Evolutionary conservation across 2,888 invertebrate species (phyloP).

Genomic region (Trachelus iudaicus): DNA sequence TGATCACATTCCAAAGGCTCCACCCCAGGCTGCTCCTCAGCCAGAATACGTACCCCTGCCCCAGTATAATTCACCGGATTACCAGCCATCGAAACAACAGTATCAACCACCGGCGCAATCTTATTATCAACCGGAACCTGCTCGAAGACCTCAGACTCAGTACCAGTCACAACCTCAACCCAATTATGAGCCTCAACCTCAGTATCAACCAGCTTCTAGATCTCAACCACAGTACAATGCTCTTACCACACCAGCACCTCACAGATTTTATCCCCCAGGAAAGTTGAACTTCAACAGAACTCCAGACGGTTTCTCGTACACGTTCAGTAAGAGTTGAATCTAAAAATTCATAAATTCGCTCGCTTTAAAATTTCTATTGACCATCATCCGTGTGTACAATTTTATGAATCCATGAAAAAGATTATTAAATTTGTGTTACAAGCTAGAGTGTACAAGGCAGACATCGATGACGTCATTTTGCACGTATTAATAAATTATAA

Average conservation of each 20-base stretch:
- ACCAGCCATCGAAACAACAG: slow-evolving; percentile 29
- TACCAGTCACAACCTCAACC: slow-evolving; percentile 64
- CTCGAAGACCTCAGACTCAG: slow-evolving; percentile 20
- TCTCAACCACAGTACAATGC: slow-evolving; percentile 69
- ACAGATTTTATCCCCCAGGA: slow-evolving; percentile 85
- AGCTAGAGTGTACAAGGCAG: too few relatives aligned
- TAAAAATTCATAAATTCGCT: too few relatives aligned
- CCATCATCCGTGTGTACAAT: too few relatives aligned
- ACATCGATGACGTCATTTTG: too few relatives aligned
- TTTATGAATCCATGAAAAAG: too few relatives aligned
- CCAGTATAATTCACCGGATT: slow-evolving; percentile 58
- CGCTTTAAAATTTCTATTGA: too few relatives aligned
- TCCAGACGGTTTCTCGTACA: slow-evolving; percentile 89
- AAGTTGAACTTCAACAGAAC: slow-evolving; percentile 87
- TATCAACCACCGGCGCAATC: slow-evolving; percentile 38
- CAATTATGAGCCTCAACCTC: slow-evolving; percentile 65
- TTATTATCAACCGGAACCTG: slow-evolving; percentile 39
- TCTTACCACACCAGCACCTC: slow-evolving; percentile 76
- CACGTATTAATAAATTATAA: too few relatives aligned
- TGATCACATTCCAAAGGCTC: slow-evolving; percentile 75
- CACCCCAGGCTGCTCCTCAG: slow-evolving; percentile 64
- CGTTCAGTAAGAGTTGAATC: slow-evolving; percentile 76
- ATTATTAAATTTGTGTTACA: too few relatives aligned
- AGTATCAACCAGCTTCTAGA: slow-evolving; percentile 55
- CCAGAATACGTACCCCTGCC: slow-evolving; percentile 58